Evolutionary conservation across 2,888 invertebrate genomes (phyloP), one percentile per base, ranked within the genome.

Genomic region (Hydraecia micacea): DNA sequence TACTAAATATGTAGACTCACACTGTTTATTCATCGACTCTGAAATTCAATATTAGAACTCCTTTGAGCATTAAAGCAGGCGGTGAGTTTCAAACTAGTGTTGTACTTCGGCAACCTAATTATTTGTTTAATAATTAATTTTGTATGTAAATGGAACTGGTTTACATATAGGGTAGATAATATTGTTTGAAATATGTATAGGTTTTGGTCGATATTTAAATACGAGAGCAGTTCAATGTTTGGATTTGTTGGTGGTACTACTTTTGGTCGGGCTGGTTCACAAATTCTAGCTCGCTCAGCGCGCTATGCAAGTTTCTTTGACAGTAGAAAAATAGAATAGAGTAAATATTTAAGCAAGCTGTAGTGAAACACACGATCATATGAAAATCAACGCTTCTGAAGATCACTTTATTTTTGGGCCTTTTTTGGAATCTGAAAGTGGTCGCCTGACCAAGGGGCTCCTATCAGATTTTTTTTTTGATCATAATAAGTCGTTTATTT

Each of bases 41-140:
- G 68, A 79, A 87, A 87, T 83, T 84, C 86, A 84, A 87, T 87
- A 81, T 81, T 63, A 75, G 55, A 67, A 32, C 69, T 80, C 87
- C 87, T 87, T 88, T 87, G 86, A 86, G 84, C 77, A 79, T 84
- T 80, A 86, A 25, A 58, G 55, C 79, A 28, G 46, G 36, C 63
- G 62, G 71, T 39, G 65, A 73, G 78, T 73, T 75, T 32, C 49
- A 58, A 74, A 81, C 76, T 80, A 76, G 78, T 76, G 71, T 83
- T 52, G 77, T 80, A 82, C 87, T 82, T 87, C 25, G 18, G 62
- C 21, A 46, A 32, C 63, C 55, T 87, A 86, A 87, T 87, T 83
- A 86, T 73, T 67, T 67, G 84, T 80, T 87, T 39, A 68, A 81
- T 84, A 62, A 82, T 79, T 49, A 66, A 77, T 78, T 80, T 32